Percentiles rank a stretch among this genome's conserved stretches.
Evolutionary conservation across 64 coral and sea anemone genomes (phyloP).

Genomic region (Astreopora myriophthalma): DNA sequence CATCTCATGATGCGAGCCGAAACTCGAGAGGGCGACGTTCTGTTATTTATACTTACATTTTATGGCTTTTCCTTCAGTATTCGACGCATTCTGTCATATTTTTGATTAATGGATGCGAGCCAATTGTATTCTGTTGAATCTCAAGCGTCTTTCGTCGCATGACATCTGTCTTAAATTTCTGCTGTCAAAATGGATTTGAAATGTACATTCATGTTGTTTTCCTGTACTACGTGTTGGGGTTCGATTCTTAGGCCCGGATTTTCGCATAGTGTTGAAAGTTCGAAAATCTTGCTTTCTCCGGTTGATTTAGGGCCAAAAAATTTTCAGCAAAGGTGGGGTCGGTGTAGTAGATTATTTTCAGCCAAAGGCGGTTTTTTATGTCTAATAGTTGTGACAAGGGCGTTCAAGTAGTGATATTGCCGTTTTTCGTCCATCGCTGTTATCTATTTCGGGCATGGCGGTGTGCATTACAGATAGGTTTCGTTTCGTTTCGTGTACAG

Average conservation of each 20-base stretch:
- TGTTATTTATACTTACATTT: conserved; percentile 29
- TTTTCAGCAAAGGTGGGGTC: not conserved
- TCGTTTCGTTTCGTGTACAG: not conserved
- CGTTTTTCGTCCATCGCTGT: not conserved
- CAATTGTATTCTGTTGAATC: conserved; percentile 51
- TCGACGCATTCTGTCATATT: conserved; percentile 7
- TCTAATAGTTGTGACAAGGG: conserved; percentile 2
- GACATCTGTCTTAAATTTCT: conserved; percentile 19
- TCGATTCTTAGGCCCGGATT: not conserved
- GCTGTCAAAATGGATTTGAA: conserved; percentile 5
- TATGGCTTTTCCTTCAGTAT: conserved; percentile 30
- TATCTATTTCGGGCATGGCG: not conserved
- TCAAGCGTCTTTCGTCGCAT: not conserved
- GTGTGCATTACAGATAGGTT: conserved; percentile 9
- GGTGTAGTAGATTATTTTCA: not conserved
- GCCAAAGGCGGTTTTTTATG: conserved; percentile 4
- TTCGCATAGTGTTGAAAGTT: not conserved
- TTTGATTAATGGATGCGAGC: conserved; percentile 45
- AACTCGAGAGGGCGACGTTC: not conserved
- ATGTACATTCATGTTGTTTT: conserved; percentile 32
- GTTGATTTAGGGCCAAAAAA: not conserved
- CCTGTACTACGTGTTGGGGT: not conserved
- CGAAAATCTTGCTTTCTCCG: not conserved
- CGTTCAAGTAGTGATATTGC: not conserved
- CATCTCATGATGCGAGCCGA: no score